Evolutionary conservation across 2,888 invertebrate genomes (phyloP), one percentile per base, ranked within the genome.

Genomic region (Drosophila cognata): DNA sequence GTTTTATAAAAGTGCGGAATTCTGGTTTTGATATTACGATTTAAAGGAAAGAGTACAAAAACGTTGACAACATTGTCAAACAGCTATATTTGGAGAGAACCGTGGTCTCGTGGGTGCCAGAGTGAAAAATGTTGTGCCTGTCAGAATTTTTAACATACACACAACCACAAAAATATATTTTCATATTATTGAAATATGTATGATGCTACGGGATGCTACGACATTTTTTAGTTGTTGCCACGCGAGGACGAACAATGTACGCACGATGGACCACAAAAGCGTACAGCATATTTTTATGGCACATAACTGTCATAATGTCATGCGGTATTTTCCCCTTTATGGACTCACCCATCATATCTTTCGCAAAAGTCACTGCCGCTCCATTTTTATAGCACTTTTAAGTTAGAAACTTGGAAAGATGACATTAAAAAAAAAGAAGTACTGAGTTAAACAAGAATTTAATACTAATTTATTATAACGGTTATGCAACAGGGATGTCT

Each of bases 261-360:
- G 51, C 57, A 77, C 33, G 66, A 61, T 79, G 74, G 63, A 73
- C 82, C 80, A 78, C 80, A 76, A 71, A 67, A 70, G 81, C 78
- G 74, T 67, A 66, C 64, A 82, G 71, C 83, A 88, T 84, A 85
- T 81, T 88, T 89, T 88, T 89, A 85, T 85, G 74, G 85, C 78
- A 70, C 76, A 76, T 85, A 85, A 86, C 85, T 86, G 83, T 81
- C 83, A 89, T 89, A 85, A 85, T 86, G 83, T 65, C 76, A 81
- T 86, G 86, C 88, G 86, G 83, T 52, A 81, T 82, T 85, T 81
- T 57, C 57, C 21, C 21, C 29, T 53, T 59, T 48, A n/a, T 55
- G 21, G 11, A 46, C 28, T 35, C 28, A 60, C n/a, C 8, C 50
- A 29, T 18, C n/a, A 48, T 31, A 36, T 36, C 28, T 7, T 31